Percentiles rank a stretch among this genome's conserved stretches.
Conservation (phyloP, 1,140 invertebrate genomes). For the Stratiolaelaps scimitus region DNA sequence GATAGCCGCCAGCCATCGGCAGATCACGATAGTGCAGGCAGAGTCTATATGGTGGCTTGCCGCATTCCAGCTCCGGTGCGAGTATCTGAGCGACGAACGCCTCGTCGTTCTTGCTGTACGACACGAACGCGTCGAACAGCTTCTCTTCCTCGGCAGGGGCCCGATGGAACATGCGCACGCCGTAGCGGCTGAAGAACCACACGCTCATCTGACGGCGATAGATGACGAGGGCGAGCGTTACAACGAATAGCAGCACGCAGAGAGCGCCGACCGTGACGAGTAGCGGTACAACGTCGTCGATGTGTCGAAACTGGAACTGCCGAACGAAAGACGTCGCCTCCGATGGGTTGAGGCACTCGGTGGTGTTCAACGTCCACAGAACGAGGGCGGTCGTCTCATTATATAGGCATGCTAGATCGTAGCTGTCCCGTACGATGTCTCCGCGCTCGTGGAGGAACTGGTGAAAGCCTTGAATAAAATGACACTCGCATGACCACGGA, state of each 20-base stretch:
- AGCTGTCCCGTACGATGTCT: conserved; percentile 37
- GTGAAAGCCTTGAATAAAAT: conserved; percentile 40
- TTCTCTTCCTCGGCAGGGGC: conserved; percentile 61
- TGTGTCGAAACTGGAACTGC: conserved; percentile 39
- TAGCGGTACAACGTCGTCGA: conserved; percentile 39
- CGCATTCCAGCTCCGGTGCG: conserved; percentile 43
- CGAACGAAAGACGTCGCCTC: conserved; percentile 30
- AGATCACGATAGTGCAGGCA: conserved; percentile 81
- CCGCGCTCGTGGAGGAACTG: conserved; percentile 39
- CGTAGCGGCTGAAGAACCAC: conserved; percentile 76
- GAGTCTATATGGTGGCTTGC: conserved; percentile 68
- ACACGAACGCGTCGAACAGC: conserved; percentile 81
- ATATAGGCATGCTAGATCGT: conserved; percentile 34
- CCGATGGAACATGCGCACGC: conserved; percentile 51
- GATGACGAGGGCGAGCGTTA: conserved; percentile 37
- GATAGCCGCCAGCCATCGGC: conserved; percentile 58
- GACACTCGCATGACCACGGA: conserved; percentile 45
- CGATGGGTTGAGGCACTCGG: conserved; percentile 49
- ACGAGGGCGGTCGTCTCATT: conserved; percentile 30
- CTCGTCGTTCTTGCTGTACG: conserved; percentile 82
- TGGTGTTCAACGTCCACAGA: conserved; percentile 31
- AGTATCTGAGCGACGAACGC: conserved; percentile 63
- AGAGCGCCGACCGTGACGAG: conserved; percentile 30
- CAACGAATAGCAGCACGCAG: conserved; percentile 34
- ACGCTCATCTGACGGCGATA: conserved; percentile 74